Conservation (phyloP, 1,140 invertebrate genomes). For the Ruditapes philippinarum region DNA sequence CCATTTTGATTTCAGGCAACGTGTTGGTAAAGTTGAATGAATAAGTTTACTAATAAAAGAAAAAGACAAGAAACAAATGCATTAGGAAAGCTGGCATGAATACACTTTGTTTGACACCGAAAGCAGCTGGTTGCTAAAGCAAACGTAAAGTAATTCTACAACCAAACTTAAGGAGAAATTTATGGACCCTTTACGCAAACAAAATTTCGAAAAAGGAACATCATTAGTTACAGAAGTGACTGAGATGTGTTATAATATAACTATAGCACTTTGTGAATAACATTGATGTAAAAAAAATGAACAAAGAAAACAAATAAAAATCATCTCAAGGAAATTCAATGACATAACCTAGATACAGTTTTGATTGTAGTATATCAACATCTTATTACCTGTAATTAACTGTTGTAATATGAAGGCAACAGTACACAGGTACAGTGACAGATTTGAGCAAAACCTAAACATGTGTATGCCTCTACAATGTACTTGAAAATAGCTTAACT, state of each 20-base stretch:
- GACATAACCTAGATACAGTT: neutral
- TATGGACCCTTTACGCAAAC: neutral
- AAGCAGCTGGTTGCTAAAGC: neutral
- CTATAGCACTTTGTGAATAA: neutral
- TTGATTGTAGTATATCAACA: too few relatives aligned
- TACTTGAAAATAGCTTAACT: too few relatives aligned
- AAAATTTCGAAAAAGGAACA: neutral
- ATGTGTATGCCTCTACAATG: too few relatives aligned
- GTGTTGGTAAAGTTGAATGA: too few relatives aligned
- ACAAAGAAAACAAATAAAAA: too few relatives aligned
- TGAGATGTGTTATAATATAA: neutral
- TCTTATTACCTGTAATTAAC: too few relatives aligned
- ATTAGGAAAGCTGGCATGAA: neutral
- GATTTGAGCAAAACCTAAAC: too few relatives aligned
- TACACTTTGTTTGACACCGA: constrained; percentile 6
- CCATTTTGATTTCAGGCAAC: too few relatives aligned
- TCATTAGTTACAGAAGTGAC: neutral
- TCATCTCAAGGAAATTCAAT: neutral
- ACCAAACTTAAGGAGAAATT: constrained; percentile 25
- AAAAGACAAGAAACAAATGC: neutral
- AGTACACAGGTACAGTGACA: too few relatives aligned
- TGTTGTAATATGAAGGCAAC: too few relatives aligned
- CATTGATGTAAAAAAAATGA: neutral
- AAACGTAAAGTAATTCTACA: neutral
- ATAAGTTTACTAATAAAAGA: too few relatives aligned